Percentiles rank a stretch among this genome's conserved stretches.
Conservation (phyloP, 2,113 vertebrate genomes). For the Henicopernis longicauda region DNA sequence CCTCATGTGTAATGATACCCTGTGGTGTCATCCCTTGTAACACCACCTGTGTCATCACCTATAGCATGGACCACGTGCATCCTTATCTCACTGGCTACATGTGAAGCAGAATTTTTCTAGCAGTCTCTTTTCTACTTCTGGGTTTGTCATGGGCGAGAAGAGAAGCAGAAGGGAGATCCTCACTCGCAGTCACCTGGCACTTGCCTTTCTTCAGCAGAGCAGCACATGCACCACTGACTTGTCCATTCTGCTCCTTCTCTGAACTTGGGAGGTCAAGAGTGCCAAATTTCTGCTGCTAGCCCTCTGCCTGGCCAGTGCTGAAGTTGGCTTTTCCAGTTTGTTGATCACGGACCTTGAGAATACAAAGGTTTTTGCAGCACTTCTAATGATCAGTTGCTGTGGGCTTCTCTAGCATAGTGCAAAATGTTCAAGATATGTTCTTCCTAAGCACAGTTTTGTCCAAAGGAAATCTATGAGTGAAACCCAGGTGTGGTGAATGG, state of each 20-base stretch:
- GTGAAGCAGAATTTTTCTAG: not conserved
- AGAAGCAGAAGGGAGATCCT: not conserved
- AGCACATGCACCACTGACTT: not conserved
- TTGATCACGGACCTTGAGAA: not conserved
- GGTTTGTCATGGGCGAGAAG: not conserved
- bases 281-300: not conserved
- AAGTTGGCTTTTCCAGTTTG: not conserved
- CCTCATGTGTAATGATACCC: not conserved
- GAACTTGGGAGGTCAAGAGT: not conserved
- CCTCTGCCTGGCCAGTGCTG: not conserved
- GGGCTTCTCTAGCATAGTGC: not conserved
- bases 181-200: not conserved
- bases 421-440: not conserved
- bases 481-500: not conserved
- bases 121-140: not conserved
- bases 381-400: not conserved
- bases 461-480: not conserved
- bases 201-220: not conserved
- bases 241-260: not conserved
- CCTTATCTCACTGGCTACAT: fast-evolving
- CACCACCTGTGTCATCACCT: not conserved
- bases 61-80: fast-evolving
- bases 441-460: not conserved
- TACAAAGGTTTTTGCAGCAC: not conserved
- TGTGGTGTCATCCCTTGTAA: not conserved